Conservation (phyloP, 2,888 invertebrate genomes). For the Agriopis leucophaearia region DNA sequence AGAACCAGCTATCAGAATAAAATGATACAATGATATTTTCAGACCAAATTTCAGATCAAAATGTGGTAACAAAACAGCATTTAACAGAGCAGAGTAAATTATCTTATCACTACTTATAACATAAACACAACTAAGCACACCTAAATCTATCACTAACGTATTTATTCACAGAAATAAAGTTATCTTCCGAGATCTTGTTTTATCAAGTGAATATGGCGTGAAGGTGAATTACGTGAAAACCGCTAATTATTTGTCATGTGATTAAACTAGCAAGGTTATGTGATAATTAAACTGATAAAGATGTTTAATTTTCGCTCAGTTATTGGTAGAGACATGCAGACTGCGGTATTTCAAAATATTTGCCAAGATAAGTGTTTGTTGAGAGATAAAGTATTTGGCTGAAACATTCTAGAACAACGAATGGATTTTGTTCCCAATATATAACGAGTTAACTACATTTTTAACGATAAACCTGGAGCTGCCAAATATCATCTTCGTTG, state of each 20-base stretch:
- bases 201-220: slow-evolving; percentile 45
- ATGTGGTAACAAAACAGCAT: background rate
- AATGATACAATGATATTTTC: background rate
- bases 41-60: background rate
- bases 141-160: slow-evolving; percentile 26
- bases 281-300: slow-evolving; percentile 33
- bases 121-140: background rate
- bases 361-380: too few species aligned
- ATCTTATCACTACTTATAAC: slow-evolving; percentile 17
- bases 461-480: too few species aligned
- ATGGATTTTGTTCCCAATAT: too few species aligned
- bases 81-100: background rate
- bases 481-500: too few species aligned
- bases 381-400: too few species aligned
- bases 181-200: slow-evolving; percentile 28
- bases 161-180: slow-evolving; percentile 42
- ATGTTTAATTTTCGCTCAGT: slow-evolving; percentile 23
- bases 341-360: slow-evolving; percentile 2
- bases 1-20: too few species aligned
- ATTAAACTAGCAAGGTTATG: slow-evolving; percentile 53
- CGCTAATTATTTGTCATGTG: slow-evolving; percentile 46
- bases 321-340: slow-evolving; percentile 18
- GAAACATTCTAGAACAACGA: too few species aligned
- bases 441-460: too few species aligned
- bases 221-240: slow-evolving; percentile 48